Percentiles rank a stretch among this genome's conserved stretches.
Evolutionary conservation across 2,113 vertebrate genomes (phyloP).

Genomic region (Campylomormyrus tamandua): DNA sequence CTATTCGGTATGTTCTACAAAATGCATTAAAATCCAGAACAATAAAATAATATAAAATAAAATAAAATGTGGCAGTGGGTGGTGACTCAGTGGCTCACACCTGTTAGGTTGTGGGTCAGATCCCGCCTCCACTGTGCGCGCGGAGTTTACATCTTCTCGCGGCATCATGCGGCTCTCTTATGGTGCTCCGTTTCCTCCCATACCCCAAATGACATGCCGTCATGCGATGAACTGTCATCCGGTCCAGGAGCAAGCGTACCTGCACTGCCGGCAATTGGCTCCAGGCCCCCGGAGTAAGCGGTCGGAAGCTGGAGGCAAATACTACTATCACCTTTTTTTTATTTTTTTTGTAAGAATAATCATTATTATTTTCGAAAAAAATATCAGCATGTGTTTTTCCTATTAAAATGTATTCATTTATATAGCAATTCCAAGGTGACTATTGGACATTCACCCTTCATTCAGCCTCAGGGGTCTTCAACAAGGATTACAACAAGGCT

Average conservation of each 20-base stretch:
- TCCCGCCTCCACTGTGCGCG: neutral
- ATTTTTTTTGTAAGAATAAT: neutral
- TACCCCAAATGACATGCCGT: neutral
- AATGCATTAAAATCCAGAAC: neutral
- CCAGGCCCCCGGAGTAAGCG: neutral
- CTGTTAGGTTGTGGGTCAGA: neutral
- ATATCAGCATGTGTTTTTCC: neutral
- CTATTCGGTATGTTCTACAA: neutral
- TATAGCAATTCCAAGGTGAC: neutral
- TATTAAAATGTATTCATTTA: neutral
- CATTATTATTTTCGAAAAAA: neutral
- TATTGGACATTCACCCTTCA: neutral
- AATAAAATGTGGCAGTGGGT: neutral
- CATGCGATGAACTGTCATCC: neutral
- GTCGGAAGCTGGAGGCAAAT: neutral
- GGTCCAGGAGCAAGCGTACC: neutral
- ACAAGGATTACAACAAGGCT: constrained; percentile 65
- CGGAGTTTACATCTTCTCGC: neutral
- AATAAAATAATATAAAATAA: neutral
- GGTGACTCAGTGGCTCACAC: neutral
- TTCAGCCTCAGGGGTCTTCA: constrained; percentile 39
- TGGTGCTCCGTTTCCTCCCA: neutral
- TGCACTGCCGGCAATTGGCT: neutral
- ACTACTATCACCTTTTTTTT: neutral
- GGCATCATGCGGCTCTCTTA: neutral